Base-by-base conservation (phyloP, 2,113 vertebrate species). In the Phodopus roborovskii region DNA sequence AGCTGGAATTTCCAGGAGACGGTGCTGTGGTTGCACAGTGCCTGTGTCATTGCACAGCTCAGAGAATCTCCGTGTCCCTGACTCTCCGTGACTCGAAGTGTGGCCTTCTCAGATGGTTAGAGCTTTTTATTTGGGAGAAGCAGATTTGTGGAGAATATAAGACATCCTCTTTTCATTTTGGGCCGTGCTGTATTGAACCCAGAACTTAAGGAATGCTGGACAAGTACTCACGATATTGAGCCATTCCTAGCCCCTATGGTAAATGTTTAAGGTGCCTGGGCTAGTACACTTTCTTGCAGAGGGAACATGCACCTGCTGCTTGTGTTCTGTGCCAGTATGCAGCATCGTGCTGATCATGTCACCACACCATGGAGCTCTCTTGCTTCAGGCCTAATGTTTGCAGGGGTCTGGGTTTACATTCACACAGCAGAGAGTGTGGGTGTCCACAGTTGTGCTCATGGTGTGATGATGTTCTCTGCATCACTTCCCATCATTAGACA, bases 11-110 rank as follows among this genome's bases (percentile, higher is more conserved):
- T 66, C 50, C 39, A 28, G 39, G n/a, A 30, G 36, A 45, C 36
- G 26, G 17, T 5, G 5, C 0, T 0, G 50, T 10, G 10, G 15
- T 58, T 15, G 1, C 45, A 20, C 58, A 9, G 12, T 33, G 0
- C 33, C 66, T 62, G 0, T 56, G n/a, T 70, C 20, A 0, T 24
- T 42, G 8, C n/a, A 73, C 73, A 78, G 77, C 20, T 36, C 84
- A 3, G 20, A 15, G 33, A 94, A 17, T n/a, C 33, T 48, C 30
- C 66, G 26, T 74, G n/a, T 28, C 4, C 28, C 70, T 24, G 22
- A 53, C n/a, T 88, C 6, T 56, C 20, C 6, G 1, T 26, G 39
- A 60, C 36, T 62, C 53, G 36, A 20, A 36, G 62, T 45, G 7
- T 33, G 39, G 68, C 24, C 79, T 39, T 24, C 45, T 7, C 36